Percentiles rank a stretch among this genome's conserved stretches.
Evolutionary conservation across 2,113 vertebrate genomes (phyloP).

Genomic region (Pituophis catenifer): DNA sequence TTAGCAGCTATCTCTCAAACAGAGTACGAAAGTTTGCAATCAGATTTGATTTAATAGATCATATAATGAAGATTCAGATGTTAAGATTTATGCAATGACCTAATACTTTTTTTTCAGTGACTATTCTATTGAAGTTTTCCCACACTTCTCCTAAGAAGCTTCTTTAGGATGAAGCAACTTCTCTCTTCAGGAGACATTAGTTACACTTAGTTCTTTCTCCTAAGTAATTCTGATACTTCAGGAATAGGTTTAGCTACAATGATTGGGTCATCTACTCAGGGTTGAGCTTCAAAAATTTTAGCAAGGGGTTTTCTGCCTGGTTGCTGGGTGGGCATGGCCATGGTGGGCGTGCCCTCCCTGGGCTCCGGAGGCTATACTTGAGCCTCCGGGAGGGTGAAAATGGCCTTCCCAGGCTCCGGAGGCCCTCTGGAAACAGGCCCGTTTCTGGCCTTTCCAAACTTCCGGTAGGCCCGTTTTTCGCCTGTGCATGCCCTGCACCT

Average conservation of each 20-base stretch:
- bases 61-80: not conserved
- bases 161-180: not conserved
- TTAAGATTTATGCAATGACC: not conserved
- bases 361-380: too few relatives aligned
- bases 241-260: not conserved
- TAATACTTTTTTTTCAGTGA: not conserved
- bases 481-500: too few relatives aligned
- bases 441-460: too few relatives aligned
- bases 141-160: not conserved
- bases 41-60: not conserved
- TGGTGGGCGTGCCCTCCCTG: too few relatives aligned
- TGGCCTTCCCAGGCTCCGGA: too few relatives aligned
- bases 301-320: too few relatives aligned
- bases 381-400: too few relatives aligned
- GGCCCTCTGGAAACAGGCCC: too few relatives aligned
- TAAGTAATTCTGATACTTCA: not conserved
- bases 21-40: not conserved
- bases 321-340: too few relatives aligned
- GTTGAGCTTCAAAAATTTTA: too few relatives aligned
- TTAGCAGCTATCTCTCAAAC: not conserved
- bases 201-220: not conserved
- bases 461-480: too few relatives aligned
- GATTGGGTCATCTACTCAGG: too few relatives aligned
- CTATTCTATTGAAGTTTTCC: not conserved
- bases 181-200: not conserved